A percentile compares a stretch with the other conserved stretches of the same genome.
phyloP scores from a whole-genome alignment of 2,113 vertebrate species.

The Holacanthus passer region DNA sequence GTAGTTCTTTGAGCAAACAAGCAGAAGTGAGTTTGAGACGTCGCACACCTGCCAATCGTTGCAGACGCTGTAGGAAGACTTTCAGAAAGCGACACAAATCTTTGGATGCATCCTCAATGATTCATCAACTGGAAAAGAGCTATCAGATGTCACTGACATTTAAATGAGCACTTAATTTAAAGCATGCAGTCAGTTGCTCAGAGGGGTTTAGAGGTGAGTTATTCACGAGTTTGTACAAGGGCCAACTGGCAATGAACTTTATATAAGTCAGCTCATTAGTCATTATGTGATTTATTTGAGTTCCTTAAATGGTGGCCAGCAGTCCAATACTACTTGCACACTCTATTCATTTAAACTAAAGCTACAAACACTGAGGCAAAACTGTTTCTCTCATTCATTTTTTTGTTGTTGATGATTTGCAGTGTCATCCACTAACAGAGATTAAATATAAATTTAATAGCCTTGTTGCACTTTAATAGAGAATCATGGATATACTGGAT shows the following conservation, averaged over 20 bases:
- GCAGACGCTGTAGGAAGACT: neutral
- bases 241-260: neutral
- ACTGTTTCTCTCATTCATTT: neutral
- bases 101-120: neutral
- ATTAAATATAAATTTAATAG: constrained; percentile 25
- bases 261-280: constrained; percentile 1
- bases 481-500: constrained; percentile 43
- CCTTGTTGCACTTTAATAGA: constrained; percentile 18
- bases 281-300: neutral
- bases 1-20: neutral
- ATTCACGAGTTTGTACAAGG: neutral
- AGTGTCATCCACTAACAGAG: constrained; percentile 25
- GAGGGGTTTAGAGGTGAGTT: neutral
- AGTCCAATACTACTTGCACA: neutral
- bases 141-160: neutral
- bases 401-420: constrained; percentile 12
- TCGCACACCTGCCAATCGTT: neutral
- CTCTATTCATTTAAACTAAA: neutral
- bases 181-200: neutral
- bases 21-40: no score
- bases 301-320: neutral
- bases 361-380: neutral
- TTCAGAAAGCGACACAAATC: neutral
- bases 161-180: neutral
- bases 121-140: neutral